Base-by-base conservation (phyloP, 2,888 invertebrate species). In the Chymomyza procnemis region DNA sequence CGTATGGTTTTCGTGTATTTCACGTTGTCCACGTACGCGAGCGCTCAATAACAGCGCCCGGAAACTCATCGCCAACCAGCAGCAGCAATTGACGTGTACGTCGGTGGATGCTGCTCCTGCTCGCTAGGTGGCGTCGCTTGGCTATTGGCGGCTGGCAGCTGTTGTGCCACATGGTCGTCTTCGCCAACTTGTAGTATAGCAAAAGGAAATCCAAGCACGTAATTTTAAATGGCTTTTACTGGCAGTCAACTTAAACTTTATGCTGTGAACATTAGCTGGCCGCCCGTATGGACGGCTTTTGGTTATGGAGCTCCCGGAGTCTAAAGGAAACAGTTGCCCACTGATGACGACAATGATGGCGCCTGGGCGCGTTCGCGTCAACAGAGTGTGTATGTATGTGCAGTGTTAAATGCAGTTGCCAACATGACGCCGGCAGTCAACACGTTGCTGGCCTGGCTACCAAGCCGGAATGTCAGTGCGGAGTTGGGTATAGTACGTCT, bases 191-290 rank as follows among this genome's bases (percentile, higher is more conserved):
- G 34, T 41, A 67, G 67, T 41, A 12, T 41, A 67, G 67, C 67
- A 67, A 77, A 22, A 26, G 26, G 73, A 88, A 89, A 89, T 88
- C 89, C 85, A 81, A 77, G 89, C 89, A 88, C 88, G 88, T 88
- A 88, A 78, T 83, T 88, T 84, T 85, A 85, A 88, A 89, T 88
- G 87, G 88, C 87, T 87, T 88, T 88, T 87, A 85, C 80, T 88
- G 84, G 84, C 83, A 87, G 88, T 87, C 84, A 87, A 85, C 86
- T 84, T 85, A 87, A 87, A 83, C 78, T 85, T 83, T 75, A 80
- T 78, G 80, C 76, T 74, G 80, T 71, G 78, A 71, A 80, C 85
- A 82, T 81, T 81, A 81, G 87, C 87, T 85, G 79, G 73, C 63
- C 57, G 56, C 34, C 34, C 12, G 56, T n/a, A 18, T 22, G 19